These are phyloP conservation scores for Dinoponera quadriceps DNA, from an alignment of 1,140 invertebrate genomes.

Conservation along the genomic window DNA sequence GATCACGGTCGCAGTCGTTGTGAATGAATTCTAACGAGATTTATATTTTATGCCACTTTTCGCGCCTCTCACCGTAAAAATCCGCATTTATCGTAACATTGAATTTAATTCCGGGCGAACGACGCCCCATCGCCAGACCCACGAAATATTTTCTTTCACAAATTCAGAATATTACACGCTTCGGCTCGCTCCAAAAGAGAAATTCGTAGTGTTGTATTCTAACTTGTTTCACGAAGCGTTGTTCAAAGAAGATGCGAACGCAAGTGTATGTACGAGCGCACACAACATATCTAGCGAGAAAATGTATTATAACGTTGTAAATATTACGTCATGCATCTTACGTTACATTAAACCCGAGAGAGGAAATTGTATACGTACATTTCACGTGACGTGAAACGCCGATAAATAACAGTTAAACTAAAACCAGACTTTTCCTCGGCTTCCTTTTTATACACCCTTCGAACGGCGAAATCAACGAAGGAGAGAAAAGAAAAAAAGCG, in stretches of 20 bases:
- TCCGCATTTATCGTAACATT: slow-evolving; percentile 32
- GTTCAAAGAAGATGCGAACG: slow-evolving; percentile 47
- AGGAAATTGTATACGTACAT: slow-evolving; percentile 18
- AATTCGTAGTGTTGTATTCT: slow-evolving; percentile 53
- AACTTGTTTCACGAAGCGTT: slow-evolving; percentile 52
- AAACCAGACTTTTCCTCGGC: not conserved
- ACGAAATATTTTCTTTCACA: slow-evolving; percentile 50
- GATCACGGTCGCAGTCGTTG: not conserved
- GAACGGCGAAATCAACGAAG: not conserved
- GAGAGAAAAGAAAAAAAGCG: not conserved
- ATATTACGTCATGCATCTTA: slow-evolving; percentile 44
- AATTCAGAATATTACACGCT: slow-evolving; percentile 29
- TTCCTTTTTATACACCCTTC: not conserved
- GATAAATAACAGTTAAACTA: slow-evolving; percentile 24
- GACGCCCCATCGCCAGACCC: not conserved
- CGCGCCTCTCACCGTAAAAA: not conserved
- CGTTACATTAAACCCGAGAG: slow-evolving; percentile 42
- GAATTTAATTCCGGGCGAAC: slow-evolving; percentile 43
- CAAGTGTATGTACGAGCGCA: not conserved
- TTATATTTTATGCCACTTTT: slow-evolving; percentile 14
- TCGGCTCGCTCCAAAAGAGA: slow-evolving; percentile 27
- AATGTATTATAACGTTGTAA: slow-evolving; percentile 37
- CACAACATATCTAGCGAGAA: slow-evolving; percentile 45
- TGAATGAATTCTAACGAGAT: slow-evolving; percentile 30
- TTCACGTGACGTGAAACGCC: not conserved